Base-by-base conservation (phyloP, 2,888 invertebrate genomes). In the Chironomus tentans region DNA sequence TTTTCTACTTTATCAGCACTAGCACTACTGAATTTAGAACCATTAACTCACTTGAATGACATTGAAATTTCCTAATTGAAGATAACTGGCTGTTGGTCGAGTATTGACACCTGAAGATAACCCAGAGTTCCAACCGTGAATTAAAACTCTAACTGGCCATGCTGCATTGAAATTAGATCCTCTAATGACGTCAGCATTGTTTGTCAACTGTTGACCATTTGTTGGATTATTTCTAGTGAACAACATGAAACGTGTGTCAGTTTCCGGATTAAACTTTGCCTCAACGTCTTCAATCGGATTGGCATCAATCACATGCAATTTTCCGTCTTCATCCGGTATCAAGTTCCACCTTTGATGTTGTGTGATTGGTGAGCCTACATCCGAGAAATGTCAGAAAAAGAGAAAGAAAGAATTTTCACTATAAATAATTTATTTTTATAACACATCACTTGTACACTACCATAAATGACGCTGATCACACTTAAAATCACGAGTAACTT, bases 1-100 rank as follows among this genome's bases (percentile, higher is more conserved):
- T 10, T 38, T 10, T 38, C 38, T 38, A 28, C n/a, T n/a, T n/a
- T n/a, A n/a, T n/a, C n/a, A n/a, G n/a, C n/a, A n/a, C n/a, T n/a
- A n/a, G 4, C 28, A 28, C 3, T 5, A 5, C 28, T 28, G 6
- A n/a, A 38, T 38, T 38, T 38, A 38, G 38, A n/a, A n/a, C n/a
- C n/a, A n/a, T n/a, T n/a, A n/a, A 38, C 38, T 38, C 3, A 56
- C 65, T 65, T 65, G 65, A 70, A 87, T 84, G 73, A 87, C 86
- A 78, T 87, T 87, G 69, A 86, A 80, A 77, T 86, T 85, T 74
- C 85, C 86, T 5, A 85, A 83, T 78, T 85, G 85, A 21, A 87
- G 81, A 78, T 87, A 87, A 0, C 86, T 87, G 10, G 50, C 38
- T 76, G 81, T 81, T 18, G 82, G 78, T 18, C 80, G 81, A 12